Conservation (phyloP, 1,140 invertebrate species). For the Lerema accius region DNA sequence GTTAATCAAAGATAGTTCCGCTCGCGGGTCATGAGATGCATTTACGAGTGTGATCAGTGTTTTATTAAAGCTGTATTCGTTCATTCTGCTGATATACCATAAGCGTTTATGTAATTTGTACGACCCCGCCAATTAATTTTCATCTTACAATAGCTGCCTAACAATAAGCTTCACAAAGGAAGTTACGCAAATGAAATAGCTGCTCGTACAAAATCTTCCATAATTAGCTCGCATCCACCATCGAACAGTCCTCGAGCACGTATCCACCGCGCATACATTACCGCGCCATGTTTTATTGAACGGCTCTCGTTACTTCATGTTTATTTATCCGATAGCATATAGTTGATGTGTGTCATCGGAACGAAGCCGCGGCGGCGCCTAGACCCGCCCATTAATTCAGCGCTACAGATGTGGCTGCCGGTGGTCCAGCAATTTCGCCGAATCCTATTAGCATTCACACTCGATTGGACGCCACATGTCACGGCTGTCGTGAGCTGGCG, state of each 20-base stretch:
- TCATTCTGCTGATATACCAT: no score
- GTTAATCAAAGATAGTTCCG: not conserved
- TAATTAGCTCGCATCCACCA: slow-evolving; percentile 18
- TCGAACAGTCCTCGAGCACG: not conserved
- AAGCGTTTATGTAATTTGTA: no score
- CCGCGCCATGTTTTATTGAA: slow-evolving; percentile 22
- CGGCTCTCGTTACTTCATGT: slow-evolving; percentile 23
- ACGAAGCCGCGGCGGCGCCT: slow-evolving; percentile 28
- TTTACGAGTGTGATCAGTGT: not conserved
- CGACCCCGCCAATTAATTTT: no score
- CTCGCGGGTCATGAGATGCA: not conserved
- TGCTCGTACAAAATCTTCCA: slow-evolving; percentile 13
- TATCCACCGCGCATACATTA: slow-evolving; percentile 25
- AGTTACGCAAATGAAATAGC: slow-evolving; percentile 4
- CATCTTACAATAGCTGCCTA: not conserved
- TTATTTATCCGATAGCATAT: slow-evolving; percentile 19
- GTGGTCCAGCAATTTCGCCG: slow-evolving; percentile 20
- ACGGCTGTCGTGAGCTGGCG: not conserved
- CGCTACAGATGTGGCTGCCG: not conserved
- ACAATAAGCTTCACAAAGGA: not conserved
- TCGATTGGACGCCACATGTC: not conserved
- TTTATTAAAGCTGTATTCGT: no score
- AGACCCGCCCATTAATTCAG: slow-evolving; percentile 16
- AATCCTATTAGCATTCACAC: slow-evolving; percentile 18
- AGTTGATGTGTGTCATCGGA: slow-evolving; percentile 26